Evolutionary conservation across 2,797 vertebrate species (phyloP).

Genomic region (Enteromius mattozi): DNA sequence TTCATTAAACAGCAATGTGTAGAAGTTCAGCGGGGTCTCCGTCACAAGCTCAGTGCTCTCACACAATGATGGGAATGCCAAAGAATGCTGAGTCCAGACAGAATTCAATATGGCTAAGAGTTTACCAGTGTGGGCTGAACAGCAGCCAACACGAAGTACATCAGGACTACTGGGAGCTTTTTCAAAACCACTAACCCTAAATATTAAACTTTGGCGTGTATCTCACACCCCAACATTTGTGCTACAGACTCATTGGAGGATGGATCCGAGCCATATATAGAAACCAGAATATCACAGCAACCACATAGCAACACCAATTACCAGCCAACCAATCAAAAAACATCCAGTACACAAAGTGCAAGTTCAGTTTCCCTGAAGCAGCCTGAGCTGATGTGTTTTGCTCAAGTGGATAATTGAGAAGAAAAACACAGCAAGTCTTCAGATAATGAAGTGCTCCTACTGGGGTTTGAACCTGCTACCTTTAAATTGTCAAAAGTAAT

Average conservation of each 20-base stretch:
- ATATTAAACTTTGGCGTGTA: neutral
- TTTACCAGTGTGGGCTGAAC: neutral
- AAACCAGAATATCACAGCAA: neutral
- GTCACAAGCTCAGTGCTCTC: conserved; percentile 9
- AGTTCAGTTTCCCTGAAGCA: neutral
- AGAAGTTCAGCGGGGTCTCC: conserved; percentile 21
- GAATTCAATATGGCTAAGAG: neutral
- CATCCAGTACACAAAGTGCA: neutral
- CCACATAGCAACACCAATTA: neutral
- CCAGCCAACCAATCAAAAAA: neutral
- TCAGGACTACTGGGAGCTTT: neutral
- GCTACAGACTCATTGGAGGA: neutral
- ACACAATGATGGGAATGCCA: conserved; percentile 31
- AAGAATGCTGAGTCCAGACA: neutral
- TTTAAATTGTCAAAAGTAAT: conserved; percentile 5
- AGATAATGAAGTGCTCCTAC: neutral
- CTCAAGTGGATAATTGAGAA: neutral
- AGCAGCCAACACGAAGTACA: neutral
- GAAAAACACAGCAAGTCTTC: neutral
- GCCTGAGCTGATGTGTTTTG: neutral
- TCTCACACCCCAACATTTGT: neutral
- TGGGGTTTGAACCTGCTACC: conserved; percentile 1
- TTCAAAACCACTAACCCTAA: neutral
- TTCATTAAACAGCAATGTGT: conserved; percentile 37
- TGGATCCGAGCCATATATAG: neutral